Conservation (phyloP, 2,113 vertebrate species). For the Thamnophis sirtalis region DNA sequence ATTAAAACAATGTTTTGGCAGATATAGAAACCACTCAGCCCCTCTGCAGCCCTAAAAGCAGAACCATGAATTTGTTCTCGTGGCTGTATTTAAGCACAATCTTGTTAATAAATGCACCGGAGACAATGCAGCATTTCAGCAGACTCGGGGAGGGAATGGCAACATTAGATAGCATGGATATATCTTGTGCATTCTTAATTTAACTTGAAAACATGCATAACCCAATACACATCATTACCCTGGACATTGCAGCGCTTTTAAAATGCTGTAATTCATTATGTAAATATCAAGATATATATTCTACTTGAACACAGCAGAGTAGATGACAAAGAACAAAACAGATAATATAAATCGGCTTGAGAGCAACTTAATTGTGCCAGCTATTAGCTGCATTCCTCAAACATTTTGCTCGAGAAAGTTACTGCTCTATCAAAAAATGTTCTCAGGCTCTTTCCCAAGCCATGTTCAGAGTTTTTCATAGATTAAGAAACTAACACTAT, state of each 20-base stretch:
- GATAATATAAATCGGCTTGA: background rate
- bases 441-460: background rate
- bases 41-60: background rate
- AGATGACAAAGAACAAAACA: background rate
- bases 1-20: background rate
- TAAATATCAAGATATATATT: background rate
- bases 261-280: no score
- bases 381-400: background rate
- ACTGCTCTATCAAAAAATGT: background rate
- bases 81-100: background rate
- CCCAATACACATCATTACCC: background rate
- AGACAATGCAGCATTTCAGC: background rate
- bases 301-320: background rate
- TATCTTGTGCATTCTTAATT: background rate
- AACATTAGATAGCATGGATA: background rate
- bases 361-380: background rate
- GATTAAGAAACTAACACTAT: background rate
- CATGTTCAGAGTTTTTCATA: background rate
- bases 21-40: background rate
- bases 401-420: background rate
- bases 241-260: background rate
- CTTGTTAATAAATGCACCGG: background rate
- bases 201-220: background rate
- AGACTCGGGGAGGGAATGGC: background rate
- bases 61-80: background rate